Evolutionary conservation across 2,113 vertebrate genomes (phyloP), one percentile per base, ranked within the genome.

Genomic region (Rynchops niger): DNA sequence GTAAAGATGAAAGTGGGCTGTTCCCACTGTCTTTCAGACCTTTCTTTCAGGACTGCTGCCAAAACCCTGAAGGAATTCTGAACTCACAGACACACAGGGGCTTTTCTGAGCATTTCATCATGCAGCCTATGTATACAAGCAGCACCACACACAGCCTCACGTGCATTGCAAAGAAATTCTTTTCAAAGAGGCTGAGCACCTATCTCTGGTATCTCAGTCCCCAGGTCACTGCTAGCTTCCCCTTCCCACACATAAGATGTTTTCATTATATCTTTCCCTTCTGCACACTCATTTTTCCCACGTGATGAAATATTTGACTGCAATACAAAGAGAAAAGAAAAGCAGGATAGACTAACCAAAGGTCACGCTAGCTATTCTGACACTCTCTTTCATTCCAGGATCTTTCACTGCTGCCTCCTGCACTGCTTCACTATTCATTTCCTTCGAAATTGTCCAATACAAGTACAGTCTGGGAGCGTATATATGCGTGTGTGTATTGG

Each of bases 211-310:
- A 53, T 42, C 55, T 83, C 63, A 42, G 34, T 38, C 36, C 49
- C 26, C 27, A 58, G 21, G 50, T 62, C 14, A 42, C 42, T 34
- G n/a, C 55, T 42, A 43, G 38, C 56, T 76, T 55, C 29, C 43
- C 27, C 18, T 86, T 85, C 5, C 69, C 11, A 12, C 1, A 8
- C 5, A 0, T 14, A 45, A 36, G 19, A 18, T 4, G 3, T 30
- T 87, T 73, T 43, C 42, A 9, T 78, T 45, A 21, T 34, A 42
- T 73, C 26, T 80, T 95, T 88, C 27, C 17, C 42, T 86, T 56
- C 30, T 3, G 0, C 20, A 7, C 16, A 72, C 20, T 21, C 0
- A 0, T 17, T 42, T 65, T 70, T 42, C 52, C 30, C 34, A n/a
- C 3, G 1, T 8, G 38, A 82, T 22, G 5, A 74, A 81, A 47